Evolutionary conservation across 1,140 invertebrate genomes (phyloP), one percentile per base, ranked within the genome.

Genomic region (Papilio glaucus): DNA sequence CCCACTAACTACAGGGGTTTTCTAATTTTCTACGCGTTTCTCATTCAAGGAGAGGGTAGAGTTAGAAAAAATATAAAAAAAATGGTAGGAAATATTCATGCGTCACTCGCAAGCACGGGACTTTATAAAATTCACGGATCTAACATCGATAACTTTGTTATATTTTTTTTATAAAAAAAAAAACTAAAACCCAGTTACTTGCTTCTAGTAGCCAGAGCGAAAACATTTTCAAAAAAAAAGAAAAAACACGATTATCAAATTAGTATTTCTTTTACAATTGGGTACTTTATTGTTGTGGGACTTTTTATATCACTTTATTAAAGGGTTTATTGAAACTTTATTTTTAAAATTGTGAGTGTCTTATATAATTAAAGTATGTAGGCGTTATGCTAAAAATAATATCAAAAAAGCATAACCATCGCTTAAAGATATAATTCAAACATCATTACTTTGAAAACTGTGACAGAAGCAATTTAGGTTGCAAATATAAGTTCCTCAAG

Each of bases 181-280:
- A 85, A 84, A 82, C 2, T 3, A 71, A 68, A 79, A 81, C 78
- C 76, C 78, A 87, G 80, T 92, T 90, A 92, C 90, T 92, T 92
- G 90, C 89, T 91, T 90, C 90, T 92, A 91, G 90, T 92, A 92
- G 90, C 89, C 87, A 92, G 85, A 91, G 89, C 90, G 90, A 92
- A 90, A 91, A 87, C 85, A 79, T 89, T 84, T 84, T 67, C 62
- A 2, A 67, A 42, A 80, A 81, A 81, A 33, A 33, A 73, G 77
- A 67, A 83, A 81, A 84, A 83, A 78, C 76, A 79, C 73, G 73
- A 78, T 85, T 81, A 82, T 72, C 12, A 75, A 77, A 88, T 88
- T 89, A 90, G 83, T 87, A 74, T 76, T 76, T 75, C 73, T 75
- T 33, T 71, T 71, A 77, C 72, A 78, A 38, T 62, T 45, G 49